Conservation (phyloP, 2,797 vertebrate species). For the Triplophysa bombifrons region DNA sequence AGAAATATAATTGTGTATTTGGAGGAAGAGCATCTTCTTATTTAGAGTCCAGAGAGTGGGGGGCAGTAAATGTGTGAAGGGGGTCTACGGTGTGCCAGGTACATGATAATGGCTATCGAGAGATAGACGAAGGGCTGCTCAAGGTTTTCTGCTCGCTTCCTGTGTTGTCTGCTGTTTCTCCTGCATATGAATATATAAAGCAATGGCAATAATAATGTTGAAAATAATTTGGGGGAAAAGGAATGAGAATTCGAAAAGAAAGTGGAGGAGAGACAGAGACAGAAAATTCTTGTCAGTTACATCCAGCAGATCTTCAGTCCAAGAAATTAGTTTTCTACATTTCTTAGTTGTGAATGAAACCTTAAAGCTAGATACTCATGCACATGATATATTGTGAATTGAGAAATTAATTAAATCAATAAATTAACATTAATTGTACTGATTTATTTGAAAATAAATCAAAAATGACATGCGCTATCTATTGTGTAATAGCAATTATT, state of each 20-base stretch:
- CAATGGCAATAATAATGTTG: conserved; percentile 57
- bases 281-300: conserved; percentile 51
- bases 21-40: conserved; percentile 38
- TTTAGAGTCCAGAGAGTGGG: conserved; percentile 40
- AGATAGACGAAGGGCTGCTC: conserved; percentile 61
- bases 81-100: conserved; percentile 22
- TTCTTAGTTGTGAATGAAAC: background rate
- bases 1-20: conserved; percentile 33
- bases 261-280: conserved; percentile 52
- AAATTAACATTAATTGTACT: background rate
- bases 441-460: background rate
- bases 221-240: conserved; percentile 22
- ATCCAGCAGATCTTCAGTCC: conserved; percentile 9
- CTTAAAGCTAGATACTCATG: background rate
- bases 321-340: conserved; percentile 1
- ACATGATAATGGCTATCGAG: conserved; percentile 56
- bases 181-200: conserved; percentile 53
- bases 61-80: conserved; percentile 35
- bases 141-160: conserved; percentile 53
- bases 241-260: conserved; percentile 38
- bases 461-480: background rate
- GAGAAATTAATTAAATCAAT: background rate
- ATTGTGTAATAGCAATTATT: background rate
- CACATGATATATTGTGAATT: background rate
- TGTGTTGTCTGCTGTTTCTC: conserved; percentile 56